Evolutionary conservation across 2,797 vertebrate species (phyloP).

Genomic region (Girardinus metallicus): DNA sequence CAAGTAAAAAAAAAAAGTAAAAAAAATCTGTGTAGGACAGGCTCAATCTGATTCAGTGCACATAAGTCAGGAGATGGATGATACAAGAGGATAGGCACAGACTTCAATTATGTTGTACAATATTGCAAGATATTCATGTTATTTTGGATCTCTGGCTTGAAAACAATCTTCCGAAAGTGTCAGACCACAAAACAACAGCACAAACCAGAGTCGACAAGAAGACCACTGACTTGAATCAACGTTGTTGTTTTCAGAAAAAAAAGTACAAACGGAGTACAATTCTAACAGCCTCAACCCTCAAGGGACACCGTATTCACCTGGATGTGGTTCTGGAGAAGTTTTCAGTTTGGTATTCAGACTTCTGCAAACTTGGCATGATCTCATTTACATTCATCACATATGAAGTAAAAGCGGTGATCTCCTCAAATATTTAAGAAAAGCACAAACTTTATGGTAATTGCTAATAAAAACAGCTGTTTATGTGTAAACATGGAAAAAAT

Average conservation of each 20-base stretch:
- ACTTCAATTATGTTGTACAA: neutral
- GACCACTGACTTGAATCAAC: neutral
- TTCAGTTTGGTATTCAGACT: neutral
- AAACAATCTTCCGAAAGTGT: conserved; percentile 1
- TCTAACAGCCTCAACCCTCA: neutral
- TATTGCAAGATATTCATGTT: neutral
- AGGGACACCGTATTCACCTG: neutral
- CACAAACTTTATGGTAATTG: neutral
- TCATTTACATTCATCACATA: neutral
- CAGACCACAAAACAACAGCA: neutral
- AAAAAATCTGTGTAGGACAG: neutral
- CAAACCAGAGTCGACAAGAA: neutral
- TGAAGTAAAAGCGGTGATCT: neutral
- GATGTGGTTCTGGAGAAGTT: neutral
- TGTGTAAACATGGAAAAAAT: neutral
- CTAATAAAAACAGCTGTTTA: neutral
- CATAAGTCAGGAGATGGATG: neutral
- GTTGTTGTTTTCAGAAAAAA: neutral
- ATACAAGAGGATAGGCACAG: neutral
- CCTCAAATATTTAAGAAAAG: neutral
- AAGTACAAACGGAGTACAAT: neutral
- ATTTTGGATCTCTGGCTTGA: neutral
- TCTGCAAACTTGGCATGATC: neutral
- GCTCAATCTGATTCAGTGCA: conserved; percentile 4
- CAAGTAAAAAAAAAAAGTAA: neutral